Percentiles rank a stretch among this genome's conserved stretches.
Evolutionary conservation across 2,113 vertebrate genomes (phyloP).

Genomic region (Diadophis punctatus): DNA sequence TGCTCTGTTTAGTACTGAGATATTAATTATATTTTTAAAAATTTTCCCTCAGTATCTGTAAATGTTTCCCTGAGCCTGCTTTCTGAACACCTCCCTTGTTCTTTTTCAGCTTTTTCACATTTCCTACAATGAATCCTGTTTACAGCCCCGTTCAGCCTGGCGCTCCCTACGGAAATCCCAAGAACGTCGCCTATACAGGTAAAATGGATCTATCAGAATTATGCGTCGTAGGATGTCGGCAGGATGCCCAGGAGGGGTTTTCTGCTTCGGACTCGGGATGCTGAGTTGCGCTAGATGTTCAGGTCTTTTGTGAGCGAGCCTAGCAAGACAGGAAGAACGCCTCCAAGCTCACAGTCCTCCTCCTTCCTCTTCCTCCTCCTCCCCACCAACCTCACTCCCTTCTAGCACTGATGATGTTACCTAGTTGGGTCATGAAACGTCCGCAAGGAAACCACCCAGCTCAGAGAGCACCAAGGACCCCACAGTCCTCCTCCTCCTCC

Average conservation of each 20-base stretch:
- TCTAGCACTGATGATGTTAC: no score
- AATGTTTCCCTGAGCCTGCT: background rate
- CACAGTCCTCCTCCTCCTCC: no score
- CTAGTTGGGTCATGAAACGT: no score
- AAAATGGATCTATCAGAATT: conserved; percentile 31
- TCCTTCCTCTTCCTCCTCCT: no score
- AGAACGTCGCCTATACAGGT: conserved; percentile 98
- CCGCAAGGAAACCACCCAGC: no score
- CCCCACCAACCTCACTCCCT: no score
- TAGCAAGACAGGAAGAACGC: fast-evolving
- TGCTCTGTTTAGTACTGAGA: background rate
- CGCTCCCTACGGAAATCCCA: conserved; percentile 94
- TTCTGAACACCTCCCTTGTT: conserved; percentile 10
- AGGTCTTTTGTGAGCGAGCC: background rate
- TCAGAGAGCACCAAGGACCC: no score
- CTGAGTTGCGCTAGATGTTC: background rate
- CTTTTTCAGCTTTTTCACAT: conserved; percentile 79
- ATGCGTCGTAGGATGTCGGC: no score
- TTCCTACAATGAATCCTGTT: conserved; percentile 97
- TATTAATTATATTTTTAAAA: background rate
- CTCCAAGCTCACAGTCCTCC: background rate
- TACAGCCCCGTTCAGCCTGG: conserved; percentile 98
- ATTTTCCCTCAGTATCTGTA: background rate
- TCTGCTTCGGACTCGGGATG: background rate
- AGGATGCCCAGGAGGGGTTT: no score